Evolutionary conservation across 2,113 vertebrate species (phyloP).

Genomic region (human (Homo sapiens)): GRCh38 chr5:139037001-139037500

Average conservation of each 20-base stretch:
- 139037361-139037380: neutral
- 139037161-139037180: neutral
- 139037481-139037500: slow-evolving; percentile 10
- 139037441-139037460: neutral
- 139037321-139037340: neutral
- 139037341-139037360: slow-evolving; percentile 5
- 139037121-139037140: neutral
- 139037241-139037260: neutral
- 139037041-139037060: slow-evolving; percentile 38
- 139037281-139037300: neutral
- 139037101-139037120: slow-evolving; percentile 10
- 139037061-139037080: neutral
- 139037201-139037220: neutral
- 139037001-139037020: neutral
- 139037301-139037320: neutral
- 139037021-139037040: neutral
- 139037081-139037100: slow-evolving; percentile 1
- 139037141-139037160: slow-evolving; percentile 28
- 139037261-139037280: neutral
- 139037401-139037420: neutral
- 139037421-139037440: neutral
- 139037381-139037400: neutral
- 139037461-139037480: neutral
- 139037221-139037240: neutral
- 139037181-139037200: neutral